Conservation (phyloP, 2,888 invertebrate genomes). For the Noctua pronuba region DNA sequence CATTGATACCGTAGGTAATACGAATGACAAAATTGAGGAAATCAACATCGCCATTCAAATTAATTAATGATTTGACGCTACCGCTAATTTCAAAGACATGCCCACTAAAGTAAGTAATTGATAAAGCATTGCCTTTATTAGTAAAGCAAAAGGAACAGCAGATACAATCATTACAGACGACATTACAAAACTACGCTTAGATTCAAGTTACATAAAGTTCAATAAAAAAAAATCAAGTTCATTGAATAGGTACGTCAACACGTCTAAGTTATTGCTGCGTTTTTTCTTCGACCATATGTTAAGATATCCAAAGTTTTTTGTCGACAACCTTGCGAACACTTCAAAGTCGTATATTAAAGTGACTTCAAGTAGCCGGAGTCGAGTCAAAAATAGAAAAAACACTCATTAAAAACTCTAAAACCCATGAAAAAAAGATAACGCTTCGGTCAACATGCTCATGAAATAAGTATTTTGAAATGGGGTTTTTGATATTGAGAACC, state of each 20-base stretch:
- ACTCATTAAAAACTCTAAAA: constrained; percentile 23
- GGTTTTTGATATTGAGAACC: background rate
- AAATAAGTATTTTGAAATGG: background rate
- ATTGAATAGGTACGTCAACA: background rate
- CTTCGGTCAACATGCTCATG: constrained; percentile 38
- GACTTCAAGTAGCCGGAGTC: constrained; percentile 31
- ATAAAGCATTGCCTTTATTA: constrained; percentile 3
- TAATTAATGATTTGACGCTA: background rate
- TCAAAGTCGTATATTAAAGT: constrained; percentile 35
- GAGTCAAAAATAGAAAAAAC: constrained; percentile 8
- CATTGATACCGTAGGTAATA: background rate
- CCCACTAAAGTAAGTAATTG: background rate
- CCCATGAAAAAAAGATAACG: constrained; percentile 21
- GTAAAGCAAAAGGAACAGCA: background rate
- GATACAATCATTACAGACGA: background rate
- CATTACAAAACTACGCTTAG: constrained; percentile 4
- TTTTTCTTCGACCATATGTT: constrained; percentile 13
- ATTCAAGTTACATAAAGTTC: background rate
- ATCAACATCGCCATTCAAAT: constrained; percentile 8
- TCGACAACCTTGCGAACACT: constrained; percentile 28
- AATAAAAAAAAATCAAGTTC: background rate
- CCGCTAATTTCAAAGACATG: background rate
- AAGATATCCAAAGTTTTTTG: constrained; percentile 32
- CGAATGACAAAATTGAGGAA: background rate
- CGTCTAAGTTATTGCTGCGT: background rate